Percentiles rank a stretch among this genome's conserved stretches.
Conservation (phyloP, 2,113 vertebrate species). For the Otolemur garnettii region DNA sequence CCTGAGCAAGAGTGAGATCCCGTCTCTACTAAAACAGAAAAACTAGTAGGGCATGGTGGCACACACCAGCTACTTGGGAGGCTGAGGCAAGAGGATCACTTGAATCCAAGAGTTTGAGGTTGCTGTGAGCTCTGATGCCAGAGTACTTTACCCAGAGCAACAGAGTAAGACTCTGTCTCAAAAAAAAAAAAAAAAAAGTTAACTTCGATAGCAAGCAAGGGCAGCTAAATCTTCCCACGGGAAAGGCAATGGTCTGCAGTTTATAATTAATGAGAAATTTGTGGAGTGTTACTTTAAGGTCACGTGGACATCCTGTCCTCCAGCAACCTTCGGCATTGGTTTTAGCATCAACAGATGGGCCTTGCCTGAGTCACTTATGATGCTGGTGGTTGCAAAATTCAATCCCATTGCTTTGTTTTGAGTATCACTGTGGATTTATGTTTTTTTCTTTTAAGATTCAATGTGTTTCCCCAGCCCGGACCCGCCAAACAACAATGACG, state of each 20-base stretch:
- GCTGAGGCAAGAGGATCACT: too few species aligned
- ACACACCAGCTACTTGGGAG: too few species aligned
- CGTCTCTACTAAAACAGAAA: too few species aligned
- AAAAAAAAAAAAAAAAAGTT: too few species aligned
- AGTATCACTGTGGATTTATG: not conserved
- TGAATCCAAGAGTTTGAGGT: too few species aligned
- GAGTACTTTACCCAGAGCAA: too few species aligned
- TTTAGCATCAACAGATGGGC: accelerated
- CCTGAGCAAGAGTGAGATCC: too few species aligned
- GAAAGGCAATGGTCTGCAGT: not conserved
- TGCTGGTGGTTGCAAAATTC: not conserved
- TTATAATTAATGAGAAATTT: not conserved
- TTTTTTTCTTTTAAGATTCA: not conserved
- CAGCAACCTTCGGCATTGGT: not conserved
- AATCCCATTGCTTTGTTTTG: not conserved
- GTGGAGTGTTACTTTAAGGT: not conserved
- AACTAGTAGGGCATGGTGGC: too few species aligned
- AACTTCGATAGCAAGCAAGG: not conserved
- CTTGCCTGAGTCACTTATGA: not conserved
- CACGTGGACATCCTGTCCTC: not conserved
- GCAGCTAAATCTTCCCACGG: not conserved
- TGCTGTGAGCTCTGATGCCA: too few species aligned
- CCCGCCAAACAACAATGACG: too few species aligned
- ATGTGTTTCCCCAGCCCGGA: too few species aligned
- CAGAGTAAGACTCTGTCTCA: too few species aligned